phyloP scores from a whole-genome alignment of 2,797 vertebrate species.

The Clarias platycephalus region DNA sequence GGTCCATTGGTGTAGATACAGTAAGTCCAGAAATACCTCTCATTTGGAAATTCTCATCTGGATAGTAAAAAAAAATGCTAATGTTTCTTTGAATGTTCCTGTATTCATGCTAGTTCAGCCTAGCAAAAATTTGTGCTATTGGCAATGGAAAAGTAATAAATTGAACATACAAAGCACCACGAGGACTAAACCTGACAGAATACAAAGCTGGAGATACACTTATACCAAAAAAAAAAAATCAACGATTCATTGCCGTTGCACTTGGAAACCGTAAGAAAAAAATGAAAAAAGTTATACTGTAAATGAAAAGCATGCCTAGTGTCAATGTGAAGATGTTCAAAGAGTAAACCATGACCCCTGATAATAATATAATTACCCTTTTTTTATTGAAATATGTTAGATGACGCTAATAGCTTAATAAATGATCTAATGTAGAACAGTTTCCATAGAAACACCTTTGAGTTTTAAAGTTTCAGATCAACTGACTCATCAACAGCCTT shows the following conservation, averaged over 20 bases:
- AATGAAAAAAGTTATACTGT: no score
- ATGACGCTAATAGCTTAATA: background rate
- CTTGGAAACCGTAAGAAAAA: background rate
- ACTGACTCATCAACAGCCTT: background rate
- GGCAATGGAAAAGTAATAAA: background rate
- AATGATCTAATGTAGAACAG: background rate
- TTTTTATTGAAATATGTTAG: background rate
- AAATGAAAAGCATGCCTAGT: background rate
- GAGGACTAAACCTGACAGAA: background rate
- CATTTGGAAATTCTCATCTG: background rate
- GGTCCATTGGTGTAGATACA: no score
- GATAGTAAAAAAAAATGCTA: background rate
- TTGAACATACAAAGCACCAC: background rate
- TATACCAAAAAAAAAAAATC: background rate
- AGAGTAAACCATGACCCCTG: background rate
- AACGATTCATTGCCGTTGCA: background rate
- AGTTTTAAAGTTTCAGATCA: background rate
- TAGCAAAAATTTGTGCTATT: background rate
- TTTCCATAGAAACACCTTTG: constrained; percentile 3
- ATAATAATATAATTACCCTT: background rate
- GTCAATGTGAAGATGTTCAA: background rate
- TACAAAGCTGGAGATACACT: background rate
- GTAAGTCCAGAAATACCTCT: background rate
- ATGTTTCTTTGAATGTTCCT: background rate
- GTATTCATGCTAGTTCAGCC: background rate